Evolutionary conservation across 2,888 invertebrate genomes (phyloP).

Genomic region (Synanthedon myopaeformis): DNA sequence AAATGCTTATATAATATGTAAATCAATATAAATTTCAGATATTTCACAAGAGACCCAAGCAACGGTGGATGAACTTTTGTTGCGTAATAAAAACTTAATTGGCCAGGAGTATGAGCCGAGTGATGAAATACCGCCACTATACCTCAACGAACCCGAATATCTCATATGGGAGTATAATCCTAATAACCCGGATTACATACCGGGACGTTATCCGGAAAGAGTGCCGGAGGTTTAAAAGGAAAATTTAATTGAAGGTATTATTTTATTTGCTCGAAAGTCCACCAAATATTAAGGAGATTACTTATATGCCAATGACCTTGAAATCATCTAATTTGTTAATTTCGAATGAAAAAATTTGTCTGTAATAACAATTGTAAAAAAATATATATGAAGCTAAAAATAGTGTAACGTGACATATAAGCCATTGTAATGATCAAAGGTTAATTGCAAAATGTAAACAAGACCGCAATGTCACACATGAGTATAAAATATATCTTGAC

Average conservation of each 20-base stretch:
- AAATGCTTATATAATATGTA: not conserved
- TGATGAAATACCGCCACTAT: constrained; percentile 57
- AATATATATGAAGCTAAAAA: no score
- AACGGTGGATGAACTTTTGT: constrained; percentile 52
- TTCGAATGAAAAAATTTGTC: no score
- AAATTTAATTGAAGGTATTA: not conserved
- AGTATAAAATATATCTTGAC: no score
- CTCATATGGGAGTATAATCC: constrained; percentile 65
- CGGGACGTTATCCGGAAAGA: constrained; percentile 50
- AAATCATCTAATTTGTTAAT: no score
- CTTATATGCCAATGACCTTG: no score
- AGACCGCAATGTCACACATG: no score
- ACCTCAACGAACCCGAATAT: constrained; percentile 60
- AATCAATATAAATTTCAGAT: constrained; percentile 18
- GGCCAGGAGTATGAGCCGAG: constrained; percentile 48
- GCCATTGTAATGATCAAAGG: no score
- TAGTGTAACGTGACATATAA: no score
- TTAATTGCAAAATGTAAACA: no score
- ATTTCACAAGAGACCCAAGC: constrained; percentile 55
- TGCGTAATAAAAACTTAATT: constrained; percentile 48
- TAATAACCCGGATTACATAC: constrained; percentile 52
- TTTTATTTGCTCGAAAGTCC: no score
- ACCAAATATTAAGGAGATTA: no score
- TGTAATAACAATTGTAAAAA: no score
- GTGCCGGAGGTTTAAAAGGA: constrained; percentile 40